Evolutionary conservation across 1,140 invertebrate species (phyloP).

Genomic region (Drosophila tani): DNA sequence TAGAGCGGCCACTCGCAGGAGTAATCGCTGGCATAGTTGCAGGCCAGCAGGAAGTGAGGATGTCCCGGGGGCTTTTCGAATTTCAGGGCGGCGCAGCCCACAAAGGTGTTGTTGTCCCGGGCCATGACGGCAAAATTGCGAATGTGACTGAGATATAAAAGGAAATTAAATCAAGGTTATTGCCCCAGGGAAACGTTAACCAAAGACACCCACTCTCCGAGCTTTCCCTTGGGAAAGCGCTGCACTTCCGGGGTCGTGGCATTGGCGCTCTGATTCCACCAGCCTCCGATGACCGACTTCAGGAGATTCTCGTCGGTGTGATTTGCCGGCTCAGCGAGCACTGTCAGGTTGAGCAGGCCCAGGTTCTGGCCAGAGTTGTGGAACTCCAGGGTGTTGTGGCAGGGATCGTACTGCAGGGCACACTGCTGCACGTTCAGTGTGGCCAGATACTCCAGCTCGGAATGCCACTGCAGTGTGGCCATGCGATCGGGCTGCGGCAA

Average conservation of each 20-base stretch:
- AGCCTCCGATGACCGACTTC: slow-evolving; percentile 41
- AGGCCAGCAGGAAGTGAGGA: slow-evolving; percentile 58
- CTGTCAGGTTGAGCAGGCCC: slow-evolving; percentile 34
- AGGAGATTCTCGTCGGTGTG: slow-evolving; percentile 33
- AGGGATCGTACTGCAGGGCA: slow-evolving; percentile 34
- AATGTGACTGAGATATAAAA: slow-evolving; percentile 35
- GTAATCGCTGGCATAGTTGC: slow-evolving; percentile 65
- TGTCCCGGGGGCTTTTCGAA: slow-evolving; percentile 10
- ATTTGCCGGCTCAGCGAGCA: background rate
- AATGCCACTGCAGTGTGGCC: slow-evolving; percentile 60
- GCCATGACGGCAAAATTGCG: slow-evolving; percentile 68
- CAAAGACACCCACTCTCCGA: slow-evolving; percentile 43
- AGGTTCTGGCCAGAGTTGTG: slow-evolving; percentile 60
- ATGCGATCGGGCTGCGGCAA: slow-evolving; percentile 55
- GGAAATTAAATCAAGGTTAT: background rate
- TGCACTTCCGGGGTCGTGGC: slow-evolving; percentile 28
- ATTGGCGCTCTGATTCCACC: slow-evolving; percentile 59
- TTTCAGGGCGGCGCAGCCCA: slow-evolving; percentile 60
- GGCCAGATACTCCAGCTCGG: slow-evolving; percentile 53
- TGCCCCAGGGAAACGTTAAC: background rate
- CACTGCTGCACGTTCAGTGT: slow-evolving; percentile 63
- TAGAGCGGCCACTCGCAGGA: slow-evolving; percentile 45
- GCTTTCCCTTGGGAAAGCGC: slow-evolving; percentile 58
- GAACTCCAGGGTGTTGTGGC: slow-evolving; percentile 60
- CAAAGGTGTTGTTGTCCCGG: slow-evolving; percentile 59